Conservation (phyloP, 2,113 vertebrate genomes). For the Gobius niger region DNA sequence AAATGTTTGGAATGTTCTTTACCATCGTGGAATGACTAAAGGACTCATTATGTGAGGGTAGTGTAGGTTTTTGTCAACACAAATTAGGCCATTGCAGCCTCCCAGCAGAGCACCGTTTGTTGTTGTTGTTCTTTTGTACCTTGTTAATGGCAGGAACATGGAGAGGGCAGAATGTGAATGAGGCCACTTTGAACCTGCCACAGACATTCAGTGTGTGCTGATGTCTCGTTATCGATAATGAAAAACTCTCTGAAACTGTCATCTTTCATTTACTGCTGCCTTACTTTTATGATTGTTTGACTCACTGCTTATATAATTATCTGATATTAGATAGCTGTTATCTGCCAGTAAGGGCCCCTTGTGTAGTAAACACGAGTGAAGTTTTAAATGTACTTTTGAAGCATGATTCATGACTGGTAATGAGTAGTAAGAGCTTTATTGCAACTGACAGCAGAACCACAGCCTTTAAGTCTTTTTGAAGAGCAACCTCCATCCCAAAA, state of each 20-base stretch:
- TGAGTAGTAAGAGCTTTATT: background rate
- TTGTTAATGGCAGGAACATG: constrained; percentile 50
- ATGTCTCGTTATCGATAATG: constrained; percentile 71
- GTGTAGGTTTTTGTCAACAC: constrained; percentile 47
- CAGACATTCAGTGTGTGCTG: constrained; percentile 60
- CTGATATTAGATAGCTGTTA: too few species aligned
- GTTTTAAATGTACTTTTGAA: background rate
- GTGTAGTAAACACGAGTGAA: too few species aligned
- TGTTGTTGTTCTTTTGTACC: too few species aligned
- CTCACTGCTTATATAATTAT: too few species aligned
- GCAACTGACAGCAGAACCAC: background rate
- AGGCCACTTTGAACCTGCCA: constrained; percentile 56
- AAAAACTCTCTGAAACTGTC: constrained; percentile 60
- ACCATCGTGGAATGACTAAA: background rate
- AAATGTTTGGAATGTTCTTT: background rate
- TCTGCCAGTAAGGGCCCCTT: too few species aligned
- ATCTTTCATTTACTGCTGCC: constrained; percentile 33
- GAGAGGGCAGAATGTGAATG: constrained; percentile 63
- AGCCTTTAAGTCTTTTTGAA: background rate
- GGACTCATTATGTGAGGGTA: constrained; percentile 45
- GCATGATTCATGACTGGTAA: background rate
- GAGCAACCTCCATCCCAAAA: background rate
- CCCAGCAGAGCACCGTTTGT: constrained; percentile 26
- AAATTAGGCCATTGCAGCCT: constrained; percentile 45
- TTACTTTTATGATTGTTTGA: too few species aligned